Percentiles rank a stretch among this genome's conserved stretches.
Evolutionary conservation across 2,113 vertebrate species (phyloP).

Genomic region (Lophochroa leadbeateri): DNA sequence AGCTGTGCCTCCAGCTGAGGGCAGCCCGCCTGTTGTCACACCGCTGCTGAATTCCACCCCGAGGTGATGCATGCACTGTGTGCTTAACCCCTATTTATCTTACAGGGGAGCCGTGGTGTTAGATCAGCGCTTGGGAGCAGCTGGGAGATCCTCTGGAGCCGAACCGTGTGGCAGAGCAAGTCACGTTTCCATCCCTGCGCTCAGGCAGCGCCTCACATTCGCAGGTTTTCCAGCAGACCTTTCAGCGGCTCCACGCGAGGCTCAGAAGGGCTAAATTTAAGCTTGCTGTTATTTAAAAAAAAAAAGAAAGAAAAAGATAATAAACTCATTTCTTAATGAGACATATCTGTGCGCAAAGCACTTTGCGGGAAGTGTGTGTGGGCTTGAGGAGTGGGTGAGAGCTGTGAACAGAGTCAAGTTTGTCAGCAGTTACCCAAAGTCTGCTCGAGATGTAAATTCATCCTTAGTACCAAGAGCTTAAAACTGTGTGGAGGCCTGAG

Average conservation of each 20-base stretch:
- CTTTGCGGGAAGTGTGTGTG: background rate
- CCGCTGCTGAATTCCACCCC: background rate
- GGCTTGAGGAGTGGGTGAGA: slow-evolving; percentile 23
- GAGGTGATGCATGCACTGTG: accelerated
- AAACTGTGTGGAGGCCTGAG: background rate
- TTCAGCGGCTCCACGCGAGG: background rate
- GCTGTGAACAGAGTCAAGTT: background rate
- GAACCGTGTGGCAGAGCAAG: background rate
- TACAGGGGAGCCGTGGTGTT: background rate
- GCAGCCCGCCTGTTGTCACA: background rate
- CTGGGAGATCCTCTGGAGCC: accelerated
- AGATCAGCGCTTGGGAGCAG: background rate
- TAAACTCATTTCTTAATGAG: background rate
- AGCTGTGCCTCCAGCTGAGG: accelerated
- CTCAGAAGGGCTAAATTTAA: background rate
- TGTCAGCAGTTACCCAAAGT: background rate
- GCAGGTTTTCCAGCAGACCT: background rate
- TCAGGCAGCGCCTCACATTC: background rate
- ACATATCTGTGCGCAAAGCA: background rate
- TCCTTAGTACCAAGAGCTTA: background rate
- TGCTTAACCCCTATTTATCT: background rate
- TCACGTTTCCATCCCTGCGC: background rate
- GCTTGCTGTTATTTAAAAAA: background rate
- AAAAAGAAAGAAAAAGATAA: background rate
- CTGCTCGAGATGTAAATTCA: background rate